Conservation (phyloP, 2,113 vertebrate species). For the Vulpes lagopus region DNA sequence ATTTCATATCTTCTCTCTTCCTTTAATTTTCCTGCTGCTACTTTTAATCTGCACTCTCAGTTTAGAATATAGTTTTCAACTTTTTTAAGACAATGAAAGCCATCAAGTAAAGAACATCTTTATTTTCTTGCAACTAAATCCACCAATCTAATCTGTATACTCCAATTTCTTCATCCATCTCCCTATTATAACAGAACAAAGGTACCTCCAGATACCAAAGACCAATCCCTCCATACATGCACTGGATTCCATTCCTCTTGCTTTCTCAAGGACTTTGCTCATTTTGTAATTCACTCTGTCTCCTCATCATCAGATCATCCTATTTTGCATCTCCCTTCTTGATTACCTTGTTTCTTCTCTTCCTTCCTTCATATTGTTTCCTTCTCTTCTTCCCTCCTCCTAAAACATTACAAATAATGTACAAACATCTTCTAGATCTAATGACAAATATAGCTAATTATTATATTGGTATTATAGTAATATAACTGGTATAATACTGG, state of each 20-base stretch:
- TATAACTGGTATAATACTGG: background rate
- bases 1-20: background rate
- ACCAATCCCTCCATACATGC: rapidly evolving
- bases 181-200: background rate
- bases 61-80: background rate
- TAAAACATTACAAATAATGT: background rate
- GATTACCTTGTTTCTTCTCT: background rate
- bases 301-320: background rate
- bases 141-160: background rate
- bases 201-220: background rate
- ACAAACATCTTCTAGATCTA: background rate
- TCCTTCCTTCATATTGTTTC: background rate
- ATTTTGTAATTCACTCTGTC: background rate
- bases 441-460: background rate
- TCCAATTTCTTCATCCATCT: background rate
- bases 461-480: background rate
- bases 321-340: background rate
- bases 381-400: background rate
- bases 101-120: background rate
- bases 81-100: conserved; percentile 17
- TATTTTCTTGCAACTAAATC: background rate
- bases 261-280: background rate
- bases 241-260: background rate
- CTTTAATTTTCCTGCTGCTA: background rate
- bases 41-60: background rate